Base-by-base conservation (phyloP, 2,888 invertebrate species). In the Malachius bipustulatus region DNA sequence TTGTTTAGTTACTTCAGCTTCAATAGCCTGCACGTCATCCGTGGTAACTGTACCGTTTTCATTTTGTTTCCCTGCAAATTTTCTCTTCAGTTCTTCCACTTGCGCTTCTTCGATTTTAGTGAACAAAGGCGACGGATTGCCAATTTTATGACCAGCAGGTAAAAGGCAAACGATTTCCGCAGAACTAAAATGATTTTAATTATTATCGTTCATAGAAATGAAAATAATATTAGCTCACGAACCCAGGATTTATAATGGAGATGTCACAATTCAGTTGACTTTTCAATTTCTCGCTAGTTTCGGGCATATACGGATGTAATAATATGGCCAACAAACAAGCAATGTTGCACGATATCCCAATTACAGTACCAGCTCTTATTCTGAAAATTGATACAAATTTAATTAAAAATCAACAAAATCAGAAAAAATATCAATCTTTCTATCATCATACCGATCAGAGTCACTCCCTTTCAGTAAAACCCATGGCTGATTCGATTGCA, bases 401-500 rank as follows among this genome's bases (percentile, higher is more conserved):
- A 36, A 26, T 8, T 31, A 30, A 4, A 24, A 26, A 26, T 15
- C n/a, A 26, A 4, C n/a, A n/a, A n/a, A n/a, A n/a, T n/a, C n/a
- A n/a, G n/a, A n/a, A n/a, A n/a, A n/a, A n/a, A n/a, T n/a, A 19
- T 19, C 24, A 19, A n/a, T n/a, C n/a, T n/a, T n/a, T n/a, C n/a
- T n/a, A n/a, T n/a, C n/a, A n/a, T n/a, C 24, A 6, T 19, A 19
- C 24, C n/a, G 6, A 19, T 19, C 24, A 19, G 6, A 8, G n/a
- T 73, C 75, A 2, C 63, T 69, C 15, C 89, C 87, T 59, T 97
- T 98, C 4, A 91, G 70, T 47, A 88, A 67, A 4, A 87, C 85
- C 97, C 98, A 99, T 0, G 98, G 97, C 57, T 93, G 82, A 45
- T 82, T 80, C 2, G 72, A 65, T 65, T 99, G 98, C 82, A 99